These are phyloP conservation scores for Crotalus horridus DNA, from an alignment of 2,113 vertebrate species.

Conservation along the genomic window DNA sequence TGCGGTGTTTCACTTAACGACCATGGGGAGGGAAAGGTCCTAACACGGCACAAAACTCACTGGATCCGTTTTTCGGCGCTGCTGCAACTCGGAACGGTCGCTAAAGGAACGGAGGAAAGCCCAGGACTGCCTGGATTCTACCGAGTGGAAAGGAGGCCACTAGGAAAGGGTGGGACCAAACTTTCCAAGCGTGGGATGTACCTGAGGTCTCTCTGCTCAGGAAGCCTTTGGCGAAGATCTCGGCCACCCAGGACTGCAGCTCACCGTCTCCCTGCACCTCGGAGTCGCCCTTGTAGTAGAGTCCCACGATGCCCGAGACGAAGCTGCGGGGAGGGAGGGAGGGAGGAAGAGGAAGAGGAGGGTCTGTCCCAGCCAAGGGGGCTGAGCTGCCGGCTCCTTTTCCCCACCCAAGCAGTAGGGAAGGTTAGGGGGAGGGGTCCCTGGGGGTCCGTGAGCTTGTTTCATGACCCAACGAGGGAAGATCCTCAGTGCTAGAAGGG, in stretches of 20 bases:
- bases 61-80: no score
- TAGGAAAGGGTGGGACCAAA: not conserved
- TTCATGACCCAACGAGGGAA: no score
- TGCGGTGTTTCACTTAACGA: no score
- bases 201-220: constrained; percentile 1
- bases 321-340: not conserved
- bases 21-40: no score
- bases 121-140: no score
- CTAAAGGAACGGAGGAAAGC: no score
- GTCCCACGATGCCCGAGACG: not conserved
- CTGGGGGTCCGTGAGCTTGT: no score
- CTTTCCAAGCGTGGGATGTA: not conserved
- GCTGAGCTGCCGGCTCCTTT: not conserved
- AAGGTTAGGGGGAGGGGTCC: no score
- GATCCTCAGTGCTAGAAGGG: no score
- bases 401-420: not conserved
- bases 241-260: constrained; percentile 7
- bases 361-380: not conserved
- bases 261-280: not conserved
- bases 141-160: not conserved
- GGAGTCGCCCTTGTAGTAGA: constrained; percentile 1
- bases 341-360: no score
- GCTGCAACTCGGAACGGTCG: no score
- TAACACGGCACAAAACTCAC: no score
- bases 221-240: constrained; percentile 8